phyloP scores from a whole-genome alignment of 2,797 vertebrate species.

The Syngnathus rostellatus region DNA sequence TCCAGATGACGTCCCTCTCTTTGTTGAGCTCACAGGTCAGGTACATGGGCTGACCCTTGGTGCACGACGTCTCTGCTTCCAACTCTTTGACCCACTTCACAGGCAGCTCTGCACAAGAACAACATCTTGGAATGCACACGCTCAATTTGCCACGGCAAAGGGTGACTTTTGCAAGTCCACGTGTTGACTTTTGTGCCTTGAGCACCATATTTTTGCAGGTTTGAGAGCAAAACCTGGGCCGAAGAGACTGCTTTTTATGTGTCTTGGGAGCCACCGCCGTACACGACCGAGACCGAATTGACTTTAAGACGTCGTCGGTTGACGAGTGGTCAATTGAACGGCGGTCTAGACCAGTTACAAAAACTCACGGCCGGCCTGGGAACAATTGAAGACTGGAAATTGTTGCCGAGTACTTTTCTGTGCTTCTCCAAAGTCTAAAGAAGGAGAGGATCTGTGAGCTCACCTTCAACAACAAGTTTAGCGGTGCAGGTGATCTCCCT shows the following conservation, averaged over 20 bases:
- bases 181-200: too few relatives aligned
- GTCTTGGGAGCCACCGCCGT: too few relatives aligned
- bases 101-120: constrained; percentile 75
- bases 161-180: too few relatives aligned
- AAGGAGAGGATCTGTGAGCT: not conserved
- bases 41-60: constrained; percentile 89
- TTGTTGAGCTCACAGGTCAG: constrained; percentile 93
- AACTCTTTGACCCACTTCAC: constrained; percentile 85
- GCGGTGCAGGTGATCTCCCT: constrained; percentile 91
- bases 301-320: too few relatives aligned
- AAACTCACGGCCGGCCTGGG: too few relatives aligned
- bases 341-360: too few relatives aligned
- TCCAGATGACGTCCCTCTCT: constrained; percentile 87
- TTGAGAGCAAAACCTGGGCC: too few relatives aligned
- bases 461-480: constrained; percentile 96
- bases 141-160: not conserved
- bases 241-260: too few relatives aligned
- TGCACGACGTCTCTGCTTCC: constrained; percentile 82
- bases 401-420: not conserved
- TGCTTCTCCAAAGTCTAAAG: not conserved
- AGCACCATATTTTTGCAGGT: not conserved
- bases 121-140: not conserved
- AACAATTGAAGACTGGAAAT: too few relatives aligned
- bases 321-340: too few relatives aligned
- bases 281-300: too few relatives aligned